Percentiles rank a stretch among this genome's conserved stretches.
Evolutionary conservation across 2,888 invertebrate species (phyloP).

Genomic region (Buathra laborator): DNA sequence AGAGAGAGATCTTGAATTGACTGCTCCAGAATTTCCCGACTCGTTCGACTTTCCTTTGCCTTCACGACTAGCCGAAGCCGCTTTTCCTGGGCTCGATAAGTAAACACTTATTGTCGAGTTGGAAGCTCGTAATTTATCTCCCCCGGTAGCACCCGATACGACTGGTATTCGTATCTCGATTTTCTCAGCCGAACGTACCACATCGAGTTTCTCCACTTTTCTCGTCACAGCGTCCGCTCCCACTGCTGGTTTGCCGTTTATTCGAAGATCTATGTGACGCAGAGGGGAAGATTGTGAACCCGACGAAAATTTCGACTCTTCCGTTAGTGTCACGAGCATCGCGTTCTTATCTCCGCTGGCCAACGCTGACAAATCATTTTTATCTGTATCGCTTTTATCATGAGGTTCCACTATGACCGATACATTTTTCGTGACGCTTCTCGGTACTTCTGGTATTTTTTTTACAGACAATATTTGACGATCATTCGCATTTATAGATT

Average conservation of each 20-base stretch:
- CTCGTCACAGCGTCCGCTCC: slow-evolving; percentile 70
- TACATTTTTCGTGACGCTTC: slow-evolving; percentile 63
- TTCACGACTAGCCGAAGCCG: not conserved
- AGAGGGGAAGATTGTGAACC: slow-evolving; percentile 34
- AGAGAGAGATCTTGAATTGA: slow-evolving; percentile 17
- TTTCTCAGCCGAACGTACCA: slow-evolving; percentile 72
- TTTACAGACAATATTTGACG: not conserved
- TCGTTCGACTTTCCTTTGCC: not conserved
- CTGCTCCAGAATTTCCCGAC: not conserved
- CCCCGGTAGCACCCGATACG: slow-evolving; percentile 4
- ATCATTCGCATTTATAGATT: not conserved
- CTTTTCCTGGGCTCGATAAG: slow-evolving; percentile 40
- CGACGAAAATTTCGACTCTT: slow-evolving; percentile 50
- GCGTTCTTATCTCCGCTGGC: slow-evolving; percentile 29
- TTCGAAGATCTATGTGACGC: slow-evolving; percentile 73
- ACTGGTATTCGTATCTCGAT: slow-evolving; percentile 74
- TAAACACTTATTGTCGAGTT: slow-evolving; percentile 57
- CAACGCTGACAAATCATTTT: not conserved
- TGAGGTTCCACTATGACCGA: slow-evolving; percentile 67
- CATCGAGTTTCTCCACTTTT: slow-evolving; percentile 69
- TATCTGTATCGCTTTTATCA: not conserved
- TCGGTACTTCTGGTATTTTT: not conserved
- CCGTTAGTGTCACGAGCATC: slow-evolving; percentile 63
- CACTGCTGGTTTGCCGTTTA: slow-evolving; percentile 74
- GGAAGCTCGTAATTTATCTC: not conserved